Conservation (phyloP, 2,113 vertebrate species). For the Phaetusa simplex region DNA sequence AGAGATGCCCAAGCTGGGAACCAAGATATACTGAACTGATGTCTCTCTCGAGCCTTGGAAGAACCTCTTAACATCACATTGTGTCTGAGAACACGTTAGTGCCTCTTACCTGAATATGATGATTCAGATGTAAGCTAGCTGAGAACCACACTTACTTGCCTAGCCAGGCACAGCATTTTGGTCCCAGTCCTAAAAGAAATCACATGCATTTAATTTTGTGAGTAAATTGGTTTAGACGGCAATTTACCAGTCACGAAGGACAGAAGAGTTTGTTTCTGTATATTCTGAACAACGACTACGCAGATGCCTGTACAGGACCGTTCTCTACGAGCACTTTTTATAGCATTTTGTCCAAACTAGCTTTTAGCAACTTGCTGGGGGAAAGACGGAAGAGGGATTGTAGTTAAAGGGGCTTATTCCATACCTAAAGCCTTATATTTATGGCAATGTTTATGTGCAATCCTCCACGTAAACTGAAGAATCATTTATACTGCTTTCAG, state of each 20-base stretch:
- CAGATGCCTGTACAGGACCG: background rate
- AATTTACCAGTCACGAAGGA: background rate
- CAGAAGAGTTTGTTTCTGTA: background rate
- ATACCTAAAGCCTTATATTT: background rate
- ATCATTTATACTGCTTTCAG: background rate
- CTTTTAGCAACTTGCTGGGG: background rate
- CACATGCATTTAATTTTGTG: background rate
- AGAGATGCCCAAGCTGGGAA: background rate
- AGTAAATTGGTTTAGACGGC: background rate
- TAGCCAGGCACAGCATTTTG: background rate
- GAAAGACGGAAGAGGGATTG: background rate
- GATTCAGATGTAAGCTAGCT: background rate
- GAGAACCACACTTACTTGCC: background rate
- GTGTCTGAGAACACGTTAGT: background rate
- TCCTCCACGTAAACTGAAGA: background rate
- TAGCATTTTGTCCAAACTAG: background rate
- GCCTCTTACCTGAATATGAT: background rate
- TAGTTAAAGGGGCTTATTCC: background rate
- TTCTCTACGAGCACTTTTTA: background rate
- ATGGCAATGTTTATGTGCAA: background rate
- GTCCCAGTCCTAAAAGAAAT: background rate
- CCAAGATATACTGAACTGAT: background rate
- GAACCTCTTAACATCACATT: background rate
- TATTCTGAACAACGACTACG: background rate
- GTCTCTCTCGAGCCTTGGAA: background rate